phyloP scores from a whole-genome alignment of 2,113 vertebrate genomes.

The Cynoglossus semilaevis region DNA sequence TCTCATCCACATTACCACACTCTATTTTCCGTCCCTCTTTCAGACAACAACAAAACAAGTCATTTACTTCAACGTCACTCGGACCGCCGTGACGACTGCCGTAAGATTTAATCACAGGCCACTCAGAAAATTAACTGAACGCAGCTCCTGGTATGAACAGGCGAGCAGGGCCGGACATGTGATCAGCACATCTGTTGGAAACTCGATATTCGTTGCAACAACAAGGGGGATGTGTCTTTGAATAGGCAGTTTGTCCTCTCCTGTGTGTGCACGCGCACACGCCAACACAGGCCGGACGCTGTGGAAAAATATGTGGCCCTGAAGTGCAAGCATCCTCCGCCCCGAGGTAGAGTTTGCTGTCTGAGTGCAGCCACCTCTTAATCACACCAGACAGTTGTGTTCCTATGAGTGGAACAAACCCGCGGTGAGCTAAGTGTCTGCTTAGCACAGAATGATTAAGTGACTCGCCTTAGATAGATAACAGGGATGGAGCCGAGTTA shows the following conservation, averaged over 20 bases:
- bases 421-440: slow-evolving; percentile 35
- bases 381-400: slow-evolving; percentile 35
- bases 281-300: slow-evolving; percentile 1
- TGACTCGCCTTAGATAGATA: slow-evolving; percentile 48
- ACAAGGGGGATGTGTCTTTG: slow-evolving; percentile 14
- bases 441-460: slow-evolving; percentile 57
- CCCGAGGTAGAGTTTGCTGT: slow-evolving; percentile 37
- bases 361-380: slow-evolving; percentile 51
- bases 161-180: slow-evolving; percentile 18
- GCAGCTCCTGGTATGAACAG: slow-evolving; percentile 7
- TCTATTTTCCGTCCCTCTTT: too few species aligned
- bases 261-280: slow-evolving; percentile 6
- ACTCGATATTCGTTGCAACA: slow-evolving; percentile 31
- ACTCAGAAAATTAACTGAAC: background rate
- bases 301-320: slow-evolving; percentile 11
- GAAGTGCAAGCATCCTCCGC: slow-evolving; percentile 4
- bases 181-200: slow-evolving; percentile 53
- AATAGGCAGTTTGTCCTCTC: slow-evolving; percentile 33
- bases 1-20: too few species aligned
- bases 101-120: background rate
- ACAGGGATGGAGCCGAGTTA: slow-evolving; percentile 52
- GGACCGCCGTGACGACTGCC: too few species aligned
- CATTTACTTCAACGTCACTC: too few species aligned
- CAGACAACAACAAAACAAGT: too few species aligned
- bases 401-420: slow-evolving; percentile 14